Base-by-base conservation (phyloP, 2,113 vertebrate genomes). In the Neolamprologus brichardi region DNA sequence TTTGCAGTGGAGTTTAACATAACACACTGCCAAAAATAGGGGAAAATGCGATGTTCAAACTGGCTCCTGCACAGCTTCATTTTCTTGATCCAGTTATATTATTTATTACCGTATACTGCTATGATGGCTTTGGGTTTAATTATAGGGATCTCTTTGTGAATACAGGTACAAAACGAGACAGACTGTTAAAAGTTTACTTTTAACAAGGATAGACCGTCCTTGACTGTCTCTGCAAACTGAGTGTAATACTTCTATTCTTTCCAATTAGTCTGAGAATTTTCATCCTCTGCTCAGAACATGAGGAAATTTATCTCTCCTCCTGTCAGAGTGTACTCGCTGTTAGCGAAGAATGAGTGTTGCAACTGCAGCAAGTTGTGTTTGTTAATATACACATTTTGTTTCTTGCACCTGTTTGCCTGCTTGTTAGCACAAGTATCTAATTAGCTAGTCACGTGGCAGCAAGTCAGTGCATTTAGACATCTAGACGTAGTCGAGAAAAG, bases 161-260 rank as follows among this genome's bases (percentile, higher is more conserved):
- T 77, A 10, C 15, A 77, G 25, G 1, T 77, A 28, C 44, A 51
- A 77, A 77, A 49, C 2, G 6, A 77, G 44, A 75, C 41, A 30
- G 44, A 77, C 44, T 77, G 72, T 77, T 51, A 77, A 77, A 75
- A 51, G 25, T 77, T 77, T 30, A 32, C 25, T 77, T 77, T 77
- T 32, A 51, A 32, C 44, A 32, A 77, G 72, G 44, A 13, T 32
- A n/a, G 44, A 28, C 44, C 2, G 6, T 51, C 44, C 44, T 77
- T 51, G 44, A n/a, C 44, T 72, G 39, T 77, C 41, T 77, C 41
- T 18, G 70, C 41, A 77, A 49, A 77, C 41, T 32, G 44, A 77
- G 7, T 32, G 3, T 32, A 51, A n/a, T 77, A 51, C 10, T 32
- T 77, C 15, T 46, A 17, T 77, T 30, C 72, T 77, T 77, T 77